These are phyloP conservation scores for Philopotamus ludificatus DNA, from an alignment of 1,140 invertebrate species.

Conservation along the genomic window DNA sequence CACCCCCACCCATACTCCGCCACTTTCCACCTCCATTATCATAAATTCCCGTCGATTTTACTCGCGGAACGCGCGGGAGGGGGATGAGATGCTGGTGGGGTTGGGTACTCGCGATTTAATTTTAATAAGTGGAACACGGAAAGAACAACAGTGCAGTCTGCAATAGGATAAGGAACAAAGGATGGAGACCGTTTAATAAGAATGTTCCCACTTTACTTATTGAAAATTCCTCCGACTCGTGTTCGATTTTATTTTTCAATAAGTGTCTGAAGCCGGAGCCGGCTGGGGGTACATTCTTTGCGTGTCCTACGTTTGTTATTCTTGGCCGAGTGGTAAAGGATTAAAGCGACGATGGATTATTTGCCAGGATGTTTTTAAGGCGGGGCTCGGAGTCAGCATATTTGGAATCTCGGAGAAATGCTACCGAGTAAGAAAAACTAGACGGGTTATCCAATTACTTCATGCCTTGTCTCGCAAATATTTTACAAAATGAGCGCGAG, in stretches of 20 bases:
- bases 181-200: conserved; percentile 11
- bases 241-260: conserved; percentile 13
- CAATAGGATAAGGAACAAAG: not conserved
- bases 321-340: too few relatives aligned
- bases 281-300: too few relatives aligned
- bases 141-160: conserved; percentile 2
- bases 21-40: not conserved
- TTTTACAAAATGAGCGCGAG: too few relatives aligned
- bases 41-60: not conserved
- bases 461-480: too few relatives aligned
- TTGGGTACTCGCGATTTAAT: not conserved
- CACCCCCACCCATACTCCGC: not conserved
- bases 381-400: not conserved
- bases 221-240: conserved; percentile 21
- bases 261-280: too few relatives aligned
- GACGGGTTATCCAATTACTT: too few relatives aligned
- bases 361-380: not conserved
- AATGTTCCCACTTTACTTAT: conserved; percentile 12
- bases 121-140: conserved; percentile 11
- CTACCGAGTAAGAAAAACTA: not conserved
- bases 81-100: not conserved
- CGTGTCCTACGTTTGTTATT: too few relatives aligned
- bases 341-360: not conserved
- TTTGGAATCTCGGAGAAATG: not conserved
- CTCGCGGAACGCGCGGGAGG: too few relatives aligned